phyloP scores from a whole-genome alignment of 2,888 invertebrate genomes.

The Cephonodes hylas region DNA sequence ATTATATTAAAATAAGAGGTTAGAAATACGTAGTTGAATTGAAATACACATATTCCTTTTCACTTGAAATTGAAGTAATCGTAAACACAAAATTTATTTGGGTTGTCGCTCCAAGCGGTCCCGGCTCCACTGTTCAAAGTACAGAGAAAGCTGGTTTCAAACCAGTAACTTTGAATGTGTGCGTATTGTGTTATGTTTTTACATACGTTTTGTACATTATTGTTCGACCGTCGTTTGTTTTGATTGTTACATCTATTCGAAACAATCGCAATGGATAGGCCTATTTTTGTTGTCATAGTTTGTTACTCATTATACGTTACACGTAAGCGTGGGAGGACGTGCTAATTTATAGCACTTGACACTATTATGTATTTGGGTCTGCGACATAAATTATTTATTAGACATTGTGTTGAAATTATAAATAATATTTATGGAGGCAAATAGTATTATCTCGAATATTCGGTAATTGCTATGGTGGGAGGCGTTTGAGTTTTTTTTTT shows the following conservation, averaged over 20 bases:
- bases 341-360: constrained; percentile 56
- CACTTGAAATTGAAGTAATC: neutral
- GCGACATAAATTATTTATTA: constrained; percentile 58
- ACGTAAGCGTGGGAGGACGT: constrained; percentile 49
- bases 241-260: neutral
- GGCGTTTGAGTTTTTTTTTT: neutral
- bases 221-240: neutral
- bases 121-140: constrained; percentile 1
- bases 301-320: constrained; percentile 19
- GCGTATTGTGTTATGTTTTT: neutral
- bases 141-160: constrained; percentile 6
- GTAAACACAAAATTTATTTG: neutral
- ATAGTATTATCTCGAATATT: neutral
- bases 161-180: neutral
- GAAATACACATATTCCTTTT: neutral
- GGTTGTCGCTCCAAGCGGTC: neutral
- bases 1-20: too few relatives aligned
- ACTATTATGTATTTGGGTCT: constrained; percentile 63
- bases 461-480: neutral
- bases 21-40: too few relatives aligned
- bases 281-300: constrained; percentile 10
- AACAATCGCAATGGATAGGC: neutral
- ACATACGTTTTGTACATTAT: neutral
- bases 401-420: constrained; percentile 32
- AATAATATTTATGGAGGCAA: constrained; percentile 5